Evolutionary conservation across 2,888 invertebrate genomes (phyloP).

Genomic region (Cryptus viduatorius): DNA sequence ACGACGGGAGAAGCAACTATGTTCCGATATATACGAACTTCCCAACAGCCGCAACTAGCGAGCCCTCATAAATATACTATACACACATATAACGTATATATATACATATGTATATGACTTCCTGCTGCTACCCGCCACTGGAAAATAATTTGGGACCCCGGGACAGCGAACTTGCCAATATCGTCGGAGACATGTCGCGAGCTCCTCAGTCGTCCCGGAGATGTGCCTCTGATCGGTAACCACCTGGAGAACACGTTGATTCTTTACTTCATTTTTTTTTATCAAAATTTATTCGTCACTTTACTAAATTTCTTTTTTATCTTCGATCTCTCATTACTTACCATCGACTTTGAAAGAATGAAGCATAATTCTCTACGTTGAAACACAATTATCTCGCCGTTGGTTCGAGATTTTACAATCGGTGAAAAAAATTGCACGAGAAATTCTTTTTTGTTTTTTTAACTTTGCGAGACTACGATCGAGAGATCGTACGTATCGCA

Average conservation of each 20-base stretch:
- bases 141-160: conserved; percentile 76
- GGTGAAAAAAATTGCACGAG: neutral
- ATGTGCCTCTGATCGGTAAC: conserved; percentile 80
- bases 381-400: conserved; percentile 37
- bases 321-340: conserved; percentile 12
- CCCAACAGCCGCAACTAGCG: conserved; percentile 58
- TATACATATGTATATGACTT: conserved; percentile 69
- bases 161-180: conserved; percentile 75
- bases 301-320: conserved; percentile 2
- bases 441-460: conserved; percentile 5
- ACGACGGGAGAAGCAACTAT: conserved; percentile 26
- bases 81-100: conserved; percentile 11
- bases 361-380: conserved; percentile 43
- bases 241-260: conserved; percentile 50
- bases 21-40: conserved; percentile 33
- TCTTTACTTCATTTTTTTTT: neutral
- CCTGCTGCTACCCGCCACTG: conserved; percentile 72
- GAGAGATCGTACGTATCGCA: conserved; percentile 16
- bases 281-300: neutral
- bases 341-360: conserved; percentile 37
- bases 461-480: neutral
- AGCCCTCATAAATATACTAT: conserved; percentile 51
- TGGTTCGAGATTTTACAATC: conserved; percentile 1
- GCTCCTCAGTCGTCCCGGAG: conserved; percentile 81
- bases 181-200: conserved; percentile 70